A percentile compares a stretch with the other conserved stretches of the same genome.
These are phyloP conservation scores for Conus ventricosus DNA, from an alignment of 1,140 invertebrate genomes.

Conservation along the genomic window DNA sequence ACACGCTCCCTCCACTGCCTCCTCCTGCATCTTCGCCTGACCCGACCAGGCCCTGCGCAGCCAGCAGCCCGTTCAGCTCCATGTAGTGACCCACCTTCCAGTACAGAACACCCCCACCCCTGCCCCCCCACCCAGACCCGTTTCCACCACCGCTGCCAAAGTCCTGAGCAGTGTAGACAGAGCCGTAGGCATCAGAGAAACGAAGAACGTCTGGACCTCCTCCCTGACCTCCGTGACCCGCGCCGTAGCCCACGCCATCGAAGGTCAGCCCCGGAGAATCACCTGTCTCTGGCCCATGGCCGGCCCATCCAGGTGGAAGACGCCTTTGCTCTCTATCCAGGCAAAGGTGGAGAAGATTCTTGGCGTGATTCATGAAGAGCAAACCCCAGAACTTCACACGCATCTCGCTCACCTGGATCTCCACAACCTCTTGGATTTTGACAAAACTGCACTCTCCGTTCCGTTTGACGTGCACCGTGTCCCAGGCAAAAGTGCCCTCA, in stretches of 20 bases:
- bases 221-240: constrained; percentile 62
- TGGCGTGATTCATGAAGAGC: constrained; percentile 62
- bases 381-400: constrained; percentile 60
- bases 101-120: constrained; percentile 58
- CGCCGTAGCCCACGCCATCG: constrained; percentile 55
- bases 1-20: constrained; percentile 62
- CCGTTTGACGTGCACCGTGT: constrained; percentile 55
- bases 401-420: constrained; percentile 53
- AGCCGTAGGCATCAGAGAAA: constrained; percentile 54
- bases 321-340: constrained; percentile 62
- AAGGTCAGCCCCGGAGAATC: constrained; percentile 54
- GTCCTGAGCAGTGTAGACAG: constrained; percentile 52
- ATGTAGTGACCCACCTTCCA: constrained; percentile 60
- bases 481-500: constrained; percentile 56
- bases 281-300: constrained; percentile 52
- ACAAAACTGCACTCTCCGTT: constrained; percentile 53
- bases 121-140: constrained; percentile 57
- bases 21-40: constrained; percentile 56
- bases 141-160: constrained; percentile 64
- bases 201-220: constrained; percentile 46
- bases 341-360: constrained; percentile 57
- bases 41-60: constrained; percentile 55
- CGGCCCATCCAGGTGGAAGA: constrained; percentile 61
- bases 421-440: constrained; percentile 51
- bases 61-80: constrained; percentile 61